These are phyloP conservation scores for Bostrychus sinensis DNA, from an alignment of 2,113 vertebrate species.

Conservation along the genomic window DNA sequence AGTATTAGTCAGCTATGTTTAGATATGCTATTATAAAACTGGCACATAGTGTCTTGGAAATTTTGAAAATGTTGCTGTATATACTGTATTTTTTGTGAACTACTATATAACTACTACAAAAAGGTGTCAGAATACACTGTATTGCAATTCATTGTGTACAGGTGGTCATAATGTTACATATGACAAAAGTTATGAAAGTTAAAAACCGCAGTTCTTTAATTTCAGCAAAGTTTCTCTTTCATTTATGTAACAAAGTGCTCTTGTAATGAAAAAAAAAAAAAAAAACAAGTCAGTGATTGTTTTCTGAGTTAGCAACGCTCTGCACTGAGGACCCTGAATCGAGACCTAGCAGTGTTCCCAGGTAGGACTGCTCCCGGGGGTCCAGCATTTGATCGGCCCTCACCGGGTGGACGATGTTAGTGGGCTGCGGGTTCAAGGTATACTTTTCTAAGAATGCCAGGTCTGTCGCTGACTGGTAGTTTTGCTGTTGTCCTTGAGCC, in stretches of 20 bases:
- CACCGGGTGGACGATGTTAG: constrained; percentile 91
- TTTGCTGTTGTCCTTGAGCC: constrained; percentile 74
- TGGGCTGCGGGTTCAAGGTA: constrained; percentile 90
- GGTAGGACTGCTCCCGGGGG: constrained; percentile 91
- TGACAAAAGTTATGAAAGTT: too few relatives aligned
- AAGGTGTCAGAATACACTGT: too few relatives aligned
- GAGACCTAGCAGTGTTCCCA: constrained; percentile 91
- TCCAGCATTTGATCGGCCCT: constrained; percentile 93
- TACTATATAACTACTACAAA: too few relatives aligned
- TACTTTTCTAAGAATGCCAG: constrained; percentile 96
- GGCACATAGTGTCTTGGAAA: too few relatives aligned
- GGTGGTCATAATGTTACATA: too few relatives aligned
- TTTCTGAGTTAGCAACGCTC: constrained; percentile 82
- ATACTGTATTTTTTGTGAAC: too few relatives aligned
- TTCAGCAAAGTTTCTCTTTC: too few relatives aligned
- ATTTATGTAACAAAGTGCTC: not conserved
- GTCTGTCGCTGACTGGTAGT: constrained; percentile 87
- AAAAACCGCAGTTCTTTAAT: too few relatives aligned
- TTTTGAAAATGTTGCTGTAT: too few relatives aligned
- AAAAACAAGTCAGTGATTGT: constrained; percentile 62
- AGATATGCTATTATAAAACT: too few relatives aligned
- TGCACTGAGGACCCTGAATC: constrained; percentile 85
- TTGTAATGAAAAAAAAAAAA: not conserved
- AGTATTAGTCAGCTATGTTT: too few relatives aligned
- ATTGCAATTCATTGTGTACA: too few relatives aligned